phyloP scores from a whole-genome alignment of 2,888 invertebrate species.

The Pogonocherus hispidulus region DNA sequence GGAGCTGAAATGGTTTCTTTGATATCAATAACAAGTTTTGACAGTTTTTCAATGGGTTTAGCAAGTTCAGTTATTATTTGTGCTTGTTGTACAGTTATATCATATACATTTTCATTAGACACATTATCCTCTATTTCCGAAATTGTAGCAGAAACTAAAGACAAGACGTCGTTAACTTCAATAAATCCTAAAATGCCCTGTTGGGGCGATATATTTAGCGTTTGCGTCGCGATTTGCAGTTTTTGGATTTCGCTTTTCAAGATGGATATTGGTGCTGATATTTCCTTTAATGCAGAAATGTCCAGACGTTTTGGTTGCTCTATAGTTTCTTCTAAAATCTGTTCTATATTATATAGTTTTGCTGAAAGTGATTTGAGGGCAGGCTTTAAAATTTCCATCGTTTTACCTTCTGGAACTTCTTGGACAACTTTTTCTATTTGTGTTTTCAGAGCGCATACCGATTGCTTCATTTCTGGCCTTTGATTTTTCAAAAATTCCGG shows the following conservation, averaged over 20 bases:
- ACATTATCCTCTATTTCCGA: slow-evolving; percentile 12
- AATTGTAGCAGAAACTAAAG: slow-evolving; percentile 22
- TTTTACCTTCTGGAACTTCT: not conserved
- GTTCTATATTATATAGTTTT: slow-evolving; percentile 31
- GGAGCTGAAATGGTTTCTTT: slow-evolving; percentile 28
- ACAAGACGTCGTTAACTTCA: not conserved
- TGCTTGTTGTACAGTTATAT: slow-evolving; percentile 21
- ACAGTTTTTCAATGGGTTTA: slow-evolving; percentile 15
- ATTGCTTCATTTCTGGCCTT: slow-evolving; percentile 43
- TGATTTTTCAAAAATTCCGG: slow-evolving; percentile 40
- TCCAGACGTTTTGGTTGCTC: not conserved
- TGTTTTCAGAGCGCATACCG: slow-evolving; percentile 27
- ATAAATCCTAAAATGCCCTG: not conserved
- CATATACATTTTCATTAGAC: not conserved
- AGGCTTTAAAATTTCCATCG: slow-evolving; percentile 12
- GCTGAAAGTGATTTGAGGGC: slow-evolving; percentile 31
- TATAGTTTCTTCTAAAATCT: not conserved
- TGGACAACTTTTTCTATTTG: slow-evolving; percentile 23
- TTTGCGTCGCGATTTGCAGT: slow-evolving; percentile 16
- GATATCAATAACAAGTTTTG: slow-evolving; percentile 26
- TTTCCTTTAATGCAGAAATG: not conserved
- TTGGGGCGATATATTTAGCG: not conserved
- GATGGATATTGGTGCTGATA: slow-evolving; percentile 23
- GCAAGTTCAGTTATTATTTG: not conserved
- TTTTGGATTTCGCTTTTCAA: slow-evolving; percentile 39